These are phyloP conservation scores for Thunnus albacares DNA, from an alignment of 2,797 vertebrate genomes.

Conservation along the genomic window DNA sequence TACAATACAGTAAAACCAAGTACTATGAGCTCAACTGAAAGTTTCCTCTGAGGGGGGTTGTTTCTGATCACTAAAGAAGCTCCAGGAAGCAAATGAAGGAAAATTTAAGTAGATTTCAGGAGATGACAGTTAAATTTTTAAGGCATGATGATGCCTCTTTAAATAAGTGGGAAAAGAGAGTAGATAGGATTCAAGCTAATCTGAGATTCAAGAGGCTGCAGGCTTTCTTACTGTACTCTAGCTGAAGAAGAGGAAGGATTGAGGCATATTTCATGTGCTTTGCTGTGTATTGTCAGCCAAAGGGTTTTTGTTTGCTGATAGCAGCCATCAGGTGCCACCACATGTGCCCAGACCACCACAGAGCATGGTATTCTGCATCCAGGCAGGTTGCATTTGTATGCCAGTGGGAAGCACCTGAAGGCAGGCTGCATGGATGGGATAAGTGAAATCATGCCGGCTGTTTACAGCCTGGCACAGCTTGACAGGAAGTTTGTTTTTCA, in stretches of 20 bases:
- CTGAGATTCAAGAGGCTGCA: not conserved
- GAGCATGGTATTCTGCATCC: conserved; percentile 22
- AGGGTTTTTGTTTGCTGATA: conserved; percentile 31
- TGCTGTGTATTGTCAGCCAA: conserved; percentile 36
- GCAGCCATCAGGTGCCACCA: conserved; percentile 32
- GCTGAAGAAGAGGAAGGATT: not conserved
- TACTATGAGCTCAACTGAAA: not conserved
- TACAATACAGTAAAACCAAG: too few relatives aligned
- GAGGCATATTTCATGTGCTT: not conserved
- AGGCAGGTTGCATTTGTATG: conserved; percentile 32
- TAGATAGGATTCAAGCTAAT: conserved; percentile 8
- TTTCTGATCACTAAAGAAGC: conserved; percentile 1
- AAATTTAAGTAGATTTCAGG: not conserved
- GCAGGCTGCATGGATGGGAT: conserved; percentile 59
- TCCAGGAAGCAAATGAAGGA: not conserved
- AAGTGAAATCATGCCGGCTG: conserved; percentile 60
- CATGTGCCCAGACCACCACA: conserved; percentile 46
- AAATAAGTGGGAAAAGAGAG: not conserved
- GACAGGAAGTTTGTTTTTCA: conserved; percentile 54
- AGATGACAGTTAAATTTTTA: not conserved
- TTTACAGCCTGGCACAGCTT: conserved; percentile 35
- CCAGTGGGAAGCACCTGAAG: conserved; percentile 47
- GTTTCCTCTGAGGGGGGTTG: not conserved
- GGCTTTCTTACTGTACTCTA: not conserved
- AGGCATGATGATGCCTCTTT: not conserved